A percentile compares a stretch with the other conserved stretches of the same genome.
phyloP scores from a whole-genome alignment of 2,113 vertebrate genomes.

The Anolis sagrei region DNA sequence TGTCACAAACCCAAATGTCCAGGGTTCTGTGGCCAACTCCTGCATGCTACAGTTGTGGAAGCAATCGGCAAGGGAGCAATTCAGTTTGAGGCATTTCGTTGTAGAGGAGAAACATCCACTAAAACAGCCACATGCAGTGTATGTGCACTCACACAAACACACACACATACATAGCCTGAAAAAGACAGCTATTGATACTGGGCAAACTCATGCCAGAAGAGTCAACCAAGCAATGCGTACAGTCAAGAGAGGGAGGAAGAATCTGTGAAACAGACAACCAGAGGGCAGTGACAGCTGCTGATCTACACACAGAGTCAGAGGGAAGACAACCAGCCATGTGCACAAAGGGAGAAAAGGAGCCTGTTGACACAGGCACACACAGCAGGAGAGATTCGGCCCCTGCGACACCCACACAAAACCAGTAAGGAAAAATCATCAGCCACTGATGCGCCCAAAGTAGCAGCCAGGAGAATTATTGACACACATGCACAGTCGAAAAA shows the following conservation, averaged over 20 bases:
- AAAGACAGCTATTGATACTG: not conserved
- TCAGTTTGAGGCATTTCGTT: not conserved
- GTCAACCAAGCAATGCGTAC: not conserved
- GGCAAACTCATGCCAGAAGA: not conserved
- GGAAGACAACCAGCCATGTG: conserved; percentile 12
- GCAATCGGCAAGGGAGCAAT: not conserved
- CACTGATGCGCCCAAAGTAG: not conserved
- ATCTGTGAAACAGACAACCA: not conserved
- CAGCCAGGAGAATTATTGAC: not conserved
- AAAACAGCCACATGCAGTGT: not conserved
- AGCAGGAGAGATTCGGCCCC: not conserved
- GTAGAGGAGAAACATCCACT: not conserved
- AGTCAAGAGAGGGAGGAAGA: not conserved
- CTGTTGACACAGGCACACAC: not conserved
- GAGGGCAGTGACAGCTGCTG: not conserved
- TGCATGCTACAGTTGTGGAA: not conserved
- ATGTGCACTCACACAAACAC: not conserved
- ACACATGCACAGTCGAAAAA: conserved; percentile 3
- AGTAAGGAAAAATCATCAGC: not conserved
- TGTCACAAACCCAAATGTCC: not conserved
- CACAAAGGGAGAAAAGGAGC: not conserved
- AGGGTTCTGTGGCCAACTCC: not conserved
- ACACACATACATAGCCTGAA: not conserved
- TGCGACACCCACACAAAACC: not conserved
- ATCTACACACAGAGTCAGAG: not conserved